A percentile compares a stretch with the other conserved stretches of the same genome.
Evolutionary conservation across 2,797 vertebrate species (phyloP).

Genomic region (Ammospiza maritima): DNA sequence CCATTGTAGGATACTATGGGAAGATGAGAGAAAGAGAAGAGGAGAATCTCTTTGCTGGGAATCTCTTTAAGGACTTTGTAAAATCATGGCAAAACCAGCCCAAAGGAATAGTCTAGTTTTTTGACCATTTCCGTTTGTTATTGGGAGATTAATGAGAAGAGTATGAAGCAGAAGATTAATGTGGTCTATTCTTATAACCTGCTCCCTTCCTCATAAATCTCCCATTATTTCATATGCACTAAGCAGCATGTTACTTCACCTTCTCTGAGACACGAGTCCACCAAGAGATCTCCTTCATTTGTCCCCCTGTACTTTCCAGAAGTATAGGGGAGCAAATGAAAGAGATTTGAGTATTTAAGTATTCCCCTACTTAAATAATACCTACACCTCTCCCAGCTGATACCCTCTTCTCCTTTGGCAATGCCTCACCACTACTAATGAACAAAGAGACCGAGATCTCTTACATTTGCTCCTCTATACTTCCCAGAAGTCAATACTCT

Average conservation of each 20-base stretch:
- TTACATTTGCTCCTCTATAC: background rate
- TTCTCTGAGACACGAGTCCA: background rate
- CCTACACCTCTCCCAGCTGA: too few species aligned
- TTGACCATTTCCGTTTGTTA: constrained; percentile 1
- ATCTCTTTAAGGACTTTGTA: background rate
- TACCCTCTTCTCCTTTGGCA: too few species aligned
- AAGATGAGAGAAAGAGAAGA: background rate
- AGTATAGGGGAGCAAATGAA: too few species aligned
- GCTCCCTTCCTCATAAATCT: constrained; percentile 25
- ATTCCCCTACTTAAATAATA: too few species aligned
- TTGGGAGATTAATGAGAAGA: constrained; percentile 26
- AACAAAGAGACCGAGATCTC: background rate
- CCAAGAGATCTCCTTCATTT: background rate
- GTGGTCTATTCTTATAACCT: constrained; percentile 18
- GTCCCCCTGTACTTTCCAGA: background rate
- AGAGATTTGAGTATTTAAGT: too few species aligned
- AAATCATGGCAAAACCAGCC: background rate
- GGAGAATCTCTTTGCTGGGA: background rate
- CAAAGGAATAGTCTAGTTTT: background rate
- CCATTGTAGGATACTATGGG: accelerated
- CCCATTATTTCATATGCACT: background rate
- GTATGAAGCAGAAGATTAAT: constrained; percentile 46
- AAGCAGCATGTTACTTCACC: constrained; percentile 16
- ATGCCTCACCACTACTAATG: too few species aligned
- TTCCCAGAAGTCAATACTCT: background rate